Percentiles rank a stretch among this genome's conserved stretches.
Conservation (phyloP, 2,888 invertebrate species). For the Arrhopalites spinosus region DNA sequence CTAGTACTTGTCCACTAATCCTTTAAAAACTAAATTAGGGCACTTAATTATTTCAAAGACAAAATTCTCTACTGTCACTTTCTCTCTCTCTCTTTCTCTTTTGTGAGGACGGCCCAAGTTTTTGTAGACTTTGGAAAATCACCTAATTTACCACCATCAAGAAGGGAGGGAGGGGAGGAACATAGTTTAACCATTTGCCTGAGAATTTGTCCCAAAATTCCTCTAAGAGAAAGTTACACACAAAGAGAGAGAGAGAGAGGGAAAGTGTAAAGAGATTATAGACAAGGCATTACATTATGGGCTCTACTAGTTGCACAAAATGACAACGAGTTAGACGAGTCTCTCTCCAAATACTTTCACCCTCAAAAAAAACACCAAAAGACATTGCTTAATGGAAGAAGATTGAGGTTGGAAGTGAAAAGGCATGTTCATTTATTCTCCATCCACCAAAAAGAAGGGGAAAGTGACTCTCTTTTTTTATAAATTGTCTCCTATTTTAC, state of each 20-base stretch:
- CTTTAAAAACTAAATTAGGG: neutral
- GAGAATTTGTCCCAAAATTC: neutral
- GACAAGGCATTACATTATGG: neutral
- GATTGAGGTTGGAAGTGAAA: conserved; percentile 15
- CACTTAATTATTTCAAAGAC: neutral
- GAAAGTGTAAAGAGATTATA: neutral
- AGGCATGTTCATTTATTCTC: neutral
- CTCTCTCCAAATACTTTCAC: neutral
- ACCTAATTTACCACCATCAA: neutral
- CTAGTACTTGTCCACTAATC: too few relatives aligned
- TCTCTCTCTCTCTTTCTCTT: neutral
- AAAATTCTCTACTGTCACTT: neutral
- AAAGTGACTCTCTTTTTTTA: too few relatives aligned
- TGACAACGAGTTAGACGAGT: conserved; percentile 1
- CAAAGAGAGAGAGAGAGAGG: neutral
- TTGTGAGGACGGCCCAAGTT: neutral
- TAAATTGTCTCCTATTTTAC: too few relatives aligned
- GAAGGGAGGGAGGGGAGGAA: neutral
- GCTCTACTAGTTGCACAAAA: conserved; percentile 6
- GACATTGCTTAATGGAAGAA: neutral
- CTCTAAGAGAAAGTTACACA: neutral
- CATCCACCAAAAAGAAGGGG: too few relatives aligned
- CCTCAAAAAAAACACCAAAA: neutral
- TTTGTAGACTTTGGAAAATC: neutral
- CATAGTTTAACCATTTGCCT: neutral